phyloP scores from a whole-genome alignment of 2,888 invertebrate genomes.

The Limnephilus rhombicus region DNA sequence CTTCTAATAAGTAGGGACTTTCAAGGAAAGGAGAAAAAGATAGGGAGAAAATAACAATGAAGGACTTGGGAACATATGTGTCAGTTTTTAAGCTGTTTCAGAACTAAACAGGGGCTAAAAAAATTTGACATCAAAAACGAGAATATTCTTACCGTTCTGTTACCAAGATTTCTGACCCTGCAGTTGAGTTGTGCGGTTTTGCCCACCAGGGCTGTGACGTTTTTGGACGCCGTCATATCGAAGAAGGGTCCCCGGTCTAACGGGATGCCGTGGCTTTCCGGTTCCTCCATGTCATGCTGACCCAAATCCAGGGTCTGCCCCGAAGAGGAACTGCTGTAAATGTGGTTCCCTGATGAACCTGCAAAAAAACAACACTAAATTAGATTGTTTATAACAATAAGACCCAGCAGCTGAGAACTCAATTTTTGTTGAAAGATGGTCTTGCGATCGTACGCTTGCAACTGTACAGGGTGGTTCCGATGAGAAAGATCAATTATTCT shows the following conservation, averaged over 20 bases:
- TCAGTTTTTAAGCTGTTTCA: no score
- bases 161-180: slow-evolving; percentile 86
- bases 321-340: slow-evolving; percentile 53
- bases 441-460: no score
- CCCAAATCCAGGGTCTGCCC: slow-evolving; percentile 60
- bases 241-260: slow-evolving; percentile 83
- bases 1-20: no score
- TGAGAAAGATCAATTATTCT: no score
- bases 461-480: no score
- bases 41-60: no score
- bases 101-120: no score
- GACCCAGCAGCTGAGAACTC: no score
- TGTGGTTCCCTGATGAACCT: slow-evolving; percentile 63
- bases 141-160: slow-evolving; percentile 82
- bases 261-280: slow-evolving; percentile 71
- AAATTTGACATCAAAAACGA: neutral
- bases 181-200: slow-evolving; percentile 87
- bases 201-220: slow-evolving; percentile 87
- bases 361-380: slow-evolving; percentile 27
- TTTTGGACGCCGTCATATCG: slow-evolving; percentile 84
- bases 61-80: no score
- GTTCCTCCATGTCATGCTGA: slow-evolving; percentile 61
- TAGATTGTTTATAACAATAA: no score
- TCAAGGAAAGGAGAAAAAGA: no score
- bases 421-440: no score